These are phyloP conservation scores for Pangasianodon gigas DNA, from an alignment of 2,113 vertebrate genomes.

Conservation along the genomic window DNA sequence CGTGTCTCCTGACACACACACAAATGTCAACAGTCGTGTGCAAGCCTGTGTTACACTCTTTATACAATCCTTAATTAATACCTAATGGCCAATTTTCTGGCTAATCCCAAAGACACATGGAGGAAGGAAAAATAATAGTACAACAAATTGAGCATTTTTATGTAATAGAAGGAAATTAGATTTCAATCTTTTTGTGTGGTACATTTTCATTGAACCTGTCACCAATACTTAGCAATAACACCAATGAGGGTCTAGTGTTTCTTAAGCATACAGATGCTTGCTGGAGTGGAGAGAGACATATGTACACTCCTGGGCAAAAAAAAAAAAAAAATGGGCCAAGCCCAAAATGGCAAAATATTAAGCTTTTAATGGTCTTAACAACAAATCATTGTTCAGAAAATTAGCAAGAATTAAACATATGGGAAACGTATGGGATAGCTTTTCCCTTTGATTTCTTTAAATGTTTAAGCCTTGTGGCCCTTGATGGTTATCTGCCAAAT, in stretches of 20 bases:
- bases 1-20: background rate
- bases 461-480: no score
- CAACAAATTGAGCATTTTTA: background rate
- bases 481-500: no score
- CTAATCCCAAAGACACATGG: background rate
- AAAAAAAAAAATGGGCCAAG: no score
- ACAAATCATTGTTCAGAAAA: no score
- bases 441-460: no score
- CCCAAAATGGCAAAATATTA: no score
- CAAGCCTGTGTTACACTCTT: background rate
- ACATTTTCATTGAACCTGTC: background rate
- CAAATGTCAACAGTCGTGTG: background rate
- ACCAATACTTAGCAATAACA: background rate
- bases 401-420: no score
- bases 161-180: background rate
- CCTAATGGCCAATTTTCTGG: background rate
- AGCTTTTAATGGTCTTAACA: no score
- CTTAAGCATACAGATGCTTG: background rate
- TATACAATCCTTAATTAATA: background rate
- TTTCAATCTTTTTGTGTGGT: background rate
- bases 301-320: no score
- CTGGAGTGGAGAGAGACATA: background rate
- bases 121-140: background rate
- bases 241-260: background rate
- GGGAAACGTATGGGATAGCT: no score